A percentile compares a stretch with the other conserved stretches of the same genome.
phyloP scores from a whole-genome alignment of 2,113 vertebrate species.

The Peromyscus maniculatus region DNA sequence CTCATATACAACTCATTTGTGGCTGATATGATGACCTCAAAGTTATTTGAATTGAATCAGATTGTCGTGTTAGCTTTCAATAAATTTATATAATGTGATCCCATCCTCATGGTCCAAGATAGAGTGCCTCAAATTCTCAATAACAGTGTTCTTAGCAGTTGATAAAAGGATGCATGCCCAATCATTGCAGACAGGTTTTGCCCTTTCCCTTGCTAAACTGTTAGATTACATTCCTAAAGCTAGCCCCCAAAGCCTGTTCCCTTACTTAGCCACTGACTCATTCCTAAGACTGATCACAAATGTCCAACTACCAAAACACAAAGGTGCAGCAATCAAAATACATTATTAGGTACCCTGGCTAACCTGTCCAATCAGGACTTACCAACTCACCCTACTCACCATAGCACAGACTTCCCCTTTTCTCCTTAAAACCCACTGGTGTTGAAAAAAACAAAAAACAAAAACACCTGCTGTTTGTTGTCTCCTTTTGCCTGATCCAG shows the following conservation, averaged over 20 bases:
- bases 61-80: neutral
- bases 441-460: neutral
- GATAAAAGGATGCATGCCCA: neutral
- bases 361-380: neutral
- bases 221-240: neutral
- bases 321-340: neutral
- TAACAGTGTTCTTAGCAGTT: neutral
- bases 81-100: neutral
- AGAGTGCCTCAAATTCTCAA: neutral
- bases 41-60: neutral
- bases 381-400: neutral
- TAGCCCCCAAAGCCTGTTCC: neutral
- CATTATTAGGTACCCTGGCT: neutral
- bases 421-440: neutral
- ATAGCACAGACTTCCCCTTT: neutral
- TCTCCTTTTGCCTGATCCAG: neutral
- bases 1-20: neutral
- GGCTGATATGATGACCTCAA: neutral
- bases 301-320: neutral
- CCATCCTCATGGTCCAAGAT: fast-evolving
- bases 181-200: neutral
- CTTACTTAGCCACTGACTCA: neutral
- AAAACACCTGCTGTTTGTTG: neutral
- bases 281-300: neutral
- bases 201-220: neutral